Percentiles rank a stretch among this genome's conserved stretches.
These are phyloP conservation scores for Drosophila colorata DNA, from an alignment of 2,888 invertebrate genomes.

Conservation along the genomic window DNA sequence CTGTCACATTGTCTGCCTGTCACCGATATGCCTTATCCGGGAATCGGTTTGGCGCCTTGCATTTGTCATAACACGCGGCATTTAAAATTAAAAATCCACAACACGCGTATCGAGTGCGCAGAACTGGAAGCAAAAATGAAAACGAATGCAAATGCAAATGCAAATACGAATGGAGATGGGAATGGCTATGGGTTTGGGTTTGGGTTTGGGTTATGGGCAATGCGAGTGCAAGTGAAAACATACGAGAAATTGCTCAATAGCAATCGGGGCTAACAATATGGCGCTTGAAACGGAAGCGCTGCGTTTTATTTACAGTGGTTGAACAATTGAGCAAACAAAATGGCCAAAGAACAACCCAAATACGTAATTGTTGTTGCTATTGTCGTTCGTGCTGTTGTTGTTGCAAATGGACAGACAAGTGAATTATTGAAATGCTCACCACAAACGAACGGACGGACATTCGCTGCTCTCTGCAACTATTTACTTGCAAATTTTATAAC, in stretches of 20 bases:
- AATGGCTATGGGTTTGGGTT: too few relatives aligned
- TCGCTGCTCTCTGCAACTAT: background rate
- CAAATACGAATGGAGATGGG: slow-evolving; percentile 16
- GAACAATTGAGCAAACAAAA: slow-evolving; percentile 68
- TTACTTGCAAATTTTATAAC: background rate
- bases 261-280: slow-evolving; percentile 67
- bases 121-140: background rate
- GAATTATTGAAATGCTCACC: slow-evolving; percentile 49
- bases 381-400: slow-evolving; percentile 2
- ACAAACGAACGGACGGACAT: slow-evolving; percentile 6
- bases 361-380: slow-evolving; percentile 14
- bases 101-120: background rate
- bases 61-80: slow-evolving; percentile 53
- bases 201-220: too few relatives aligned
- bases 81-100: slow-evolving; percentile 47
- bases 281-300: slow-evolving; percentile 57
- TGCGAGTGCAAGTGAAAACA: slow-evolving; percentile 47
- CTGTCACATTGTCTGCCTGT: background rate
- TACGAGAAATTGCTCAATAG: slow-evolving; percentile 66
- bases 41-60: slow-evolving; percentile 6
- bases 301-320: slow-evolving; percentile 68
- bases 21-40: background rate
- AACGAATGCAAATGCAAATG: slow-evolving; percentile 5
- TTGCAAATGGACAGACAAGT: slow-evolving; percentile 45
- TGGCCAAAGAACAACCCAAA: slow-evolving; percentile 42